Evolutionary conservation across 2,113 vertebrate genomes (phyloP), one percentile per base, ranked within the genome.

Genomic region (Perca schrenkii): DNA sequence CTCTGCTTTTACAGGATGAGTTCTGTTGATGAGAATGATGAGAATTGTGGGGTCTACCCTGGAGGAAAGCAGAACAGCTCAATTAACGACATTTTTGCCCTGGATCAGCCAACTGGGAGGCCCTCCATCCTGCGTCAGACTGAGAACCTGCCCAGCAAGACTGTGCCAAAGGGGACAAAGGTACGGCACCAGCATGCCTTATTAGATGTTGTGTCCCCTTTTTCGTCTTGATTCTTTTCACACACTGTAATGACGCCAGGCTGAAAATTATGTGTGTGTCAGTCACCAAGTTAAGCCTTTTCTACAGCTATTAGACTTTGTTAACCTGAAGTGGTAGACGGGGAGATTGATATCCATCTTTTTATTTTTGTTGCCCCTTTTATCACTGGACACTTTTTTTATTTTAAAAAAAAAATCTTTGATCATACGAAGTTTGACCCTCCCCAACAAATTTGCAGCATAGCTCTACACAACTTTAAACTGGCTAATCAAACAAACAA

Each of bases 91-190:
- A 96, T 97, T 87, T 96, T 97, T 25, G 76, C 68, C 0, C 90
- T 91, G 2, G 95, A 92, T 0, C 96, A 96, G 89, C 93, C 93
- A 8, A 96, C 96, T 0, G 96, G 97, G 73, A 96, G 96, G 68
- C 92, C 95, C 0, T 97, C 98, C 0, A 97, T 97, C 77, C 93
- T 99, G 19, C 94, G 97, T 1, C 91, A 98, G 91, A 96, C 96
- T 3, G 98, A 98, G 79, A 99, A 99, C 85, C 74, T 99, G 72
- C 96, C 94, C 4, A 95, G 89, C 49, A 97, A 93, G 89, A 94
- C 57, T 14, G 69, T 90, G 47, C 86, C 83, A 15, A 98, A 95
- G 89, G 88, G 85, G 0, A 46, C 86, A 13, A 99, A 99, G 97
- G 95, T 96, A 89, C 11, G 62, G 17, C 13, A 25, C 61, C 4